Evolutionary conservation across 2,888 invertebrate species (phyloP).

Genomic region (Oligia fasciuncula): DNA sequence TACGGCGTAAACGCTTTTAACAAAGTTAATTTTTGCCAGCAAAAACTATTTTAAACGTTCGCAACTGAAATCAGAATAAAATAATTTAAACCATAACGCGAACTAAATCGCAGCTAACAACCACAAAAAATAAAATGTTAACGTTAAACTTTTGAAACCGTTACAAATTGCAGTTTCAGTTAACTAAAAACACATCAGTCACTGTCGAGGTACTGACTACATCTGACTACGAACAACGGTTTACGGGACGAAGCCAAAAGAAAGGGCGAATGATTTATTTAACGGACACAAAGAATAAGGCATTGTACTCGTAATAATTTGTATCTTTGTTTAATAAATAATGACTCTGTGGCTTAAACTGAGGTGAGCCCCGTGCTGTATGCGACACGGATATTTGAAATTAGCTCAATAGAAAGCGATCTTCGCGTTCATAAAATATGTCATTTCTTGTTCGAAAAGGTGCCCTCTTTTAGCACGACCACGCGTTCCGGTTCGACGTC

Average conservation of each 20-base stretch:
- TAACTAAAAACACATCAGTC: conserved; percentile 53
- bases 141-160: conserved; percentile 49
- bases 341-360: no score
- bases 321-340: neutral
- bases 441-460: neutral
- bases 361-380: neutral
- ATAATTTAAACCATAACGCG: conserved; percentile 33
- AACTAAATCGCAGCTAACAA: conserved; percentile 37
- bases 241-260: conserved; percentile 34
- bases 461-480: no score
- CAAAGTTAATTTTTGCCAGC: neutral
- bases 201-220: conserved; percentile 44
- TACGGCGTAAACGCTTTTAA: neutral
- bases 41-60: neutral
- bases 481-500: no score
- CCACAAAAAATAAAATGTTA: conserved; percentile 39
- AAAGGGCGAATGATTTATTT: conserved; percentile 44
- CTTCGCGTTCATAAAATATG: neutral
- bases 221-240: conserved; percentile 39
- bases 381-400: neutral
- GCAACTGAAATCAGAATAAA: conserved; percentile 23
- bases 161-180: conserved; percentile 54
- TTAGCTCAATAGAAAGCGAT: neutral
- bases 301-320: conserved; percentile 26
- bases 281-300: conserved; percentile 6